Percentiles rank a stretch among this genome's conserved stretches.
These are phyloP conservation scores for Malachius bipustulatus DNA, from an alignment of 2,888 invertebrate genomes.

Conservation along the genomic window DNA sequence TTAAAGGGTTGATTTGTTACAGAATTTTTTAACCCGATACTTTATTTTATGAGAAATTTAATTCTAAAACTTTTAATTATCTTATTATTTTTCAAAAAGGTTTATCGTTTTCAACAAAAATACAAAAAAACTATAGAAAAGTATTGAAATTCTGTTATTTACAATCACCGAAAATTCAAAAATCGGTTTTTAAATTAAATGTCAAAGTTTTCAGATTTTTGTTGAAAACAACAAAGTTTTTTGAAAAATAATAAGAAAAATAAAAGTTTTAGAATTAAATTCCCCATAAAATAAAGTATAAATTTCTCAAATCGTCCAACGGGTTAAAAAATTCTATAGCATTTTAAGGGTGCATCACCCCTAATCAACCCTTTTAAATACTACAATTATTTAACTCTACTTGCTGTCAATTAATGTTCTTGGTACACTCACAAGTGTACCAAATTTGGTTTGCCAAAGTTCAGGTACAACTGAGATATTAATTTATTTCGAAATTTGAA, in stretches of 20 bases:
- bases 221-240: slow-evolving; percentile 3
- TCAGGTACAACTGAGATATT: background rate
- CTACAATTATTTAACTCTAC: background rate
- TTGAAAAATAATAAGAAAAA: slow-evolving; percentile 1
- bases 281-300: slow-evolving; percentile 3
- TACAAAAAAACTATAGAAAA: background rate
- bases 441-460: no score
- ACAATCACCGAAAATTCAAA: background rate
- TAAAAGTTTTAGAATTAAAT: background rate
- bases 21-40: background rate
- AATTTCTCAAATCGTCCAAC: background rate
- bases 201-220: slow-evolving; percentile 2
- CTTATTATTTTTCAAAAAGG: background rate
- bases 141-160: background rate
- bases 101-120: slow-evolving; percentile 1
- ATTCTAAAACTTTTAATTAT: background rate
- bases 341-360: slow-evolving; percentile 2
- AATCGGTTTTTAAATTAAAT: background rate
- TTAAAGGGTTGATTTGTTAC: slow-evolving; percentile 3
- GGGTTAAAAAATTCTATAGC: background rate
- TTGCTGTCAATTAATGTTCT: slow-evolving; percentile 8
- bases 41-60: background rate
- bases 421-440: no score
- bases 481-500: slow-evolving; percentile 1
- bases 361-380: slow-evolving; percentile 3